A percentile compares a stretch with the other conserved stretches of the same genome.
Evolutionary conservation across 2,113 vertebrate genomes (phyloP).

Genomic region (Gnathonemus echidnorhynchus): DNA sequence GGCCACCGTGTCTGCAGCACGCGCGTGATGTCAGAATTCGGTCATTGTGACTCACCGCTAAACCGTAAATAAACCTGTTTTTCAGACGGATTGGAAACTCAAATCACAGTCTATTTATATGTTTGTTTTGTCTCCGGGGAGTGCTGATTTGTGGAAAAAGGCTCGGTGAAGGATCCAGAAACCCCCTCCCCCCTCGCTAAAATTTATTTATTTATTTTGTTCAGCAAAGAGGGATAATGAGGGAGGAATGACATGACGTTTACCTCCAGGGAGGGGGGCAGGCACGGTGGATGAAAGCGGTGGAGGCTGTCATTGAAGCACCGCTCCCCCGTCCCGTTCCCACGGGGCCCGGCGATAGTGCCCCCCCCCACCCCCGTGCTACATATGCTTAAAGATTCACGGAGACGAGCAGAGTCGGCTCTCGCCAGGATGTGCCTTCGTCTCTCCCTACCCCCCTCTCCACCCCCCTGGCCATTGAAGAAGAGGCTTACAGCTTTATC

Average conservation of each 20-base stretch:
- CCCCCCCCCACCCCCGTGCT: background rate
- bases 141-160: background rate
- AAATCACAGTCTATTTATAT: background rate
- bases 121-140: background rate
- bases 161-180: background rate
- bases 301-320: background rate
- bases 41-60: background rate
- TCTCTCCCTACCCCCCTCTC: background rate
- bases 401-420: conserved; percentile 25
- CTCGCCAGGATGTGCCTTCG: conserved; percentile 1
- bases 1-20: background rate
- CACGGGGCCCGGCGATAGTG: background rate
- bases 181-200: background rate
- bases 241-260: background rate
- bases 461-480: background rate
- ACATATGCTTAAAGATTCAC: conserved; percentile 26
- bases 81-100: background rate
- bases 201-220: conserved; percentile 1
- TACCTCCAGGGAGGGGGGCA: background rate
- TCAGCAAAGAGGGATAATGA: conserved; percentile 4
- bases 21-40: background rate
- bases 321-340: background rate
- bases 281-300: background rate
- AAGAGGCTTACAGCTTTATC: background rate
- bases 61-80: background rate